Base-by-base conservation (phyloP, 2,888 invertebrate genomes). In the Eilema griseolum region DNA sequence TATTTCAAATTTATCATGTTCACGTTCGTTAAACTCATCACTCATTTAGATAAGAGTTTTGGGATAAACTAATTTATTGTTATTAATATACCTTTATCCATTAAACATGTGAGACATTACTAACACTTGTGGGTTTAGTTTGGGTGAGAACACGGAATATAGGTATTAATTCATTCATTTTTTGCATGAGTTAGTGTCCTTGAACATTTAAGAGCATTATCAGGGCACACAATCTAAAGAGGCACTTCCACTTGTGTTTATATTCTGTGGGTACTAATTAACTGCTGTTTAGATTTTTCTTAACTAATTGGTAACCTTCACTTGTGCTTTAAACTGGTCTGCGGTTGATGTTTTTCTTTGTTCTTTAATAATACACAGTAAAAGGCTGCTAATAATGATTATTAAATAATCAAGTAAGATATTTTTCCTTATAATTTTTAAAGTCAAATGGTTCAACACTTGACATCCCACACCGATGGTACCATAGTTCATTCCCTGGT, bases 11-110 rank as follows among this genome's bases (percentile, higher is more conserved):
- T 85, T 86, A 88, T 87, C 88, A 82, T 77, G 75, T 78, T 75
- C 71, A 67, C 77, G 78, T 74, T 80, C 52, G 52, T 61, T 20
- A 26, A 37, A n/a, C 59, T 37, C 85, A 88, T 87, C 88, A 84
- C 82, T 91, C 90, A 90, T 86, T 85, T 82, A 88, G 91, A 93
- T 93, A 93, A 91, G 79, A 77, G 67, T 76, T 71, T 68, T 66
- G 67, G 61, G 33, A 33, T 73, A 59, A 60, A 67, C 71, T 69
- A 77, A 80, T 80, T 68, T 79, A 80, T 80, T 79, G 72, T 59
- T 24, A 24, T 14, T 26, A 24, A 26, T 59, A 23, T 59, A 24
- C 57, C 4, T 24, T 16, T 3, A 59, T 59, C 24, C 26, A 24
- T 24, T 59, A 59, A 12, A 59, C 57, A 59, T 26, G 24, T n/a